Base-by-base conservation (phyloP, 92 coral and sea anemone species). In the Diadumene lineata region DNA sequence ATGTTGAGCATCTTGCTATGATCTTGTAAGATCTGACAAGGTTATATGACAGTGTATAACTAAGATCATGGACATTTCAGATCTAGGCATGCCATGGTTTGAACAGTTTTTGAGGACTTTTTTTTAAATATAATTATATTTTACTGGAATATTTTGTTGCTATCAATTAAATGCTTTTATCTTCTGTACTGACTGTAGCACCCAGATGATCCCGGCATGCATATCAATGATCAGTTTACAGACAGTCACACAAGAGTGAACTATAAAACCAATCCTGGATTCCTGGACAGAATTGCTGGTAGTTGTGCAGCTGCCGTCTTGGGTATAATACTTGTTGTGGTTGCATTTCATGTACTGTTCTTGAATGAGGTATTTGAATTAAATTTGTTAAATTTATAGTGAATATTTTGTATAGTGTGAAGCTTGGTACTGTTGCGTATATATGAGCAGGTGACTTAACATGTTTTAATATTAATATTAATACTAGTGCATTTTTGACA, bases 181-280 rank as follows among this genome's bases (percentile, higher is more conserved):
- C 24, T 25, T 27, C 31, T 34, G 11, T 68, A n/a, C n/a, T n/a
- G n/a, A n/a, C n/a, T 43, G 53, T 67, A 91, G 97, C 81, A 91
- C 33, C 97, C 97, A 0, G 69, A 86, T 81, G 97, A 83, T 18
- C 97, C 97, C 24, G 97, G 97, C 70, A 91, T 91, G 90, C 97
- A 91, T 67, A 68, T 72, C 46, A 63, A 26, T 29, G 61, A 22
- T 10, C 23, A 69, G 24, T 53, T 53, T 34, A 62, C 79, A 33
- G 96, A 94, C 81, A 90, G 87, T 67, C 90, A 94, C 75, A 84
- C 91, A 44, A 83, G 89, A 51, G 87, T 94, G 10, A 69, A 85
- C 16, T 94, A 94, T 56, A 86, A 69, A 65, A 88, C 86, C 22
- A 94, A 94, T 48, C 98, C 98, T 67, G 90, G 96, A 17, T 77